These are phyloP conservation scores for Panulirus ornatus DNA, from an alignment of 1,140 invertebrate species.

Conservation along the genomic window DNA sequence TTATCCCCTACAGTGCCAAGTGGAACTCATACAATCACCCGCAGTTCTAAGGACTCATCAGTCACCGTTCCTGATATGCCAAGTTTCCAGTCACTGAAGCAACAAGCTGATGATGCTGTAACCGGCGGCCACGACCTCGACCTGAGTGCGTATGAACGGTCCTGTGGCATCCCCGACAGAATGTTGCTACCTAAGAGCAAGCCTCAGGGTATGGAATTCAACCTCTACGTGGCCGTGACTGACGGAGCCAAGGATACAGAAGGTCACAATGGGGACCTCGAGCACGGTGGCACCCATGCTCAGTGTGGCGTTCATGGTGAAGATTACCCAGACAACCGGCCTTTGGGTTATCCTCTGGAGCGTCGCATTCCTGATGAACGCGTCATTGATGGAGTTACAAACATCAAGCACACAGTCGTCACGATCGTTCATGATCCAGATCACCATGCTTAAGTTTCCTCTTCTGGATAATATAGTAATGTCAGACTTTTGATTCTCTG, in stretches of 20 bases:
- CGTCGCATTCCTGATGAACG: slow-evolving; percentile 58
- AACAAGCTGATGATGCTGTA: too few species aligned
- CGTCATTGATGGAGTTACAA: slow-evolving; percentile 74
- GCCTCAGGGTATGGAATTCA: slow-evolving; percentile 79
- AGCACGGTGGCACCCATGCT: slow-evolving; percentile 19
- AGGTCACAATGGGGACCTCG: neutral
- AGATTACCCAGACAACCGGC: slow-evolving; percentile 53
- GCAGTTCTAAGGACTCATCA: too few species aligned
- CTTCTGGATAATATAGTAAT: too few species aligned
- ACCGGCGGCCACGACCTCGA: slow-evolving; percentile 3
- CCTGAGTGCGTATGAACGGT: slow-evolving; percentile 77
- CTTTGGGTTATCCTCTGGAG: slow-evolving; percentile 61
- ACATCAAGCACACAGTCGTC: too few species aligned
- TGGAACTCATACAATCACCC: neutral
- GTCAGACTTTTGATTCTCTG: too few species aligned
- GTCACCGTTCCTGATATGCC: too few species aligned
- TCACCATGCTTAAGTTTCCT: too few species aligned
- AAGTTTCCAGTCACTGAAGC: too few species aligned
- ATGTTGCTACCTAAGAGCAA: slow-evolving; percentile 82
- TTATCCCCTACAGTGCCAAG: neutral
- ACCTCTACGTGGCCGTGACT: slow-evolving; percentile 79
- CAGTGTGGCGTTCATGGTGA: slow-evolving; percentile 37
- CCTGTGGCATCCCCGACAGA: slow-evolving; percentile 82
- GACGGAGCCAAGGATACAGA: slow-evolving; percentile 30
- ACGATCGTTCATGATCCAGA: slow-evolving; percentile 26